phyloP scores from a whole-genome alignment of 2,888 invertebrate species.

The Lydus trimaculatus region DNA sequence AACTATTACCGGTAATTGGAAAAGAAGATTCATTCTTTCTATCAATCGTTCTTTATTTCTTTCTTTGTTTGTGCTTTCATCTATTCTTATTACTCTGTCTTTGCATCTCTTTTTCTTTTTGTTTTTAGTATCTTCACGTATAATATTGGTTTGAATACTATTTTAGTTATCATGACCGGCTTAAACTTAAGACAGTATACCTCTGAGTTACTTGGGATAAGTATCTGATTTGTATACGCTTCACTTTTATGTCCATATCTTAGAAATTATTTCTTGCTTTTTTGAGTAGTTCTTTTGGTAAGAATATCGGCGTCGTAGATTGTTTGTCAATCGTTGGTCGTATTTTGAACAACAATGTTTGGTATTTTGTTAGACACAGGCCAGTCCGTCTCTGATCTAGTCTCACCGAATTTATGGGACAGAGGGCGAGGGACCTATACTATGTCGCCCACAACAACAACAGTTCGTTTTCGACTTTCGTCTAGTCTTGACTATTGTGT shows the following conservation, averaged over 20 bases:
- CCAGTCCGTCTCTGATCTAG: background rate
- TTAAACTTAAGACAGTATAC: too few relatives aligned
- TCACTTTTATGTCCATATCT: too few relatives aligned
- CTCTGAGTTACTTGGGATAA: too few relatives aligned
- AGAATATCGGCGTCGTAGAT: too few relatives aligned
- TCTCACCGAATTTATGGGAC: background rate
- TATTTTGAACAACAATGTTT: background rate
- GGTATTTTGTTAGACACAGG: background rate
- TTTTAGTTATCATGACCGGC: too few relatives aligned
- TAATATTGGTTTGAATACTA: too few relatives aligned
- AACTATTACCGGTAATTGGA: background rate
- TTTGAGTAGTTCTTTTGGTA: too few relatives aligned
- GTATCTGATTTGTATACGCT: too few relatives aligned
- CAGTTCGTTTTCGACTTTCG: constrained; percentile 8
- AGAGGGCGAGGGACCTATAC: background rate
- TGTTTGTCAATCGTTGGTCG: too few relatives aligned
- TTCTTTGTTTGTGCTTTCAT: background rate
- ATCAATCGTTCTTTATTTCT: background rate
- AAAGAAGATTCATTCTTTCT: background rate
- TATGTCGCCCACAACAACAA: background rate
- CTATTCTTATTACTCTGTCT: background rate
- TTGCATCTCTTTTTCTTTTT: too few relatives aligned
- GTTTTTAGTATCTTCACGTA: too few relatives aligned
- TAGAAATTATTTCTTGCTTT: too few relatives aligned
- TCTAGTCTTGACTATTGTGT: constrained; percentile 4